Percentiles rank a stretch among this genome's conserved stretches.
Evolutionary conservation across 2,113 vertebrate genomes (phyloP).

Genomic region (Gracilinanus agilis): DNA sequence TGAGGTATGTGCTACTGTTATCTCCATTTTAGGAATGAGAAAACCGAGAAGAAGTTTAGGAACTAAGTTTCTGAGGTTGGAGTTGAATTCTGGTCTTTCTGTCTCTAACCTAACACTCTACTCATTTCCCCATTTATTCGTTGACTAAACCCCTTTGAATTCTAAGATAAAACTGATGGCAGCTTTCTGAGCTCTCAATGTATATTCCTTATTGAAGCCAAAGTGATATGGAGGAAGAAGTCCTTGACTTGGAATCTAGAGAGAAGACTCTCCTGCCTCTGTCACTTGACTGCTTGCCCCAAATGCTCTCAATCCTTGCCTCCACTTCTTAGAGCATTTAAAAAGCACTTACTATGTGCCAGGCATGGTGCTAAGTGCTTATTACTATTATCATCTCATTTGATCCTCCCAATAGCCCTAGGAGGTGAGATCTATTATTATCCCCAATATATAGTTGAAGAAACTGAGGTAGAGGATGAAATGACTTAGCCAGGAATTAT

Average conservation of each 20-base stretch:
- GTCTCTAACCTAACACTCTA: background rate
- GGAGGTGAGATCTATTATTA: background rate
- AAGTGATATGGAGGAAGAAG: background rate
- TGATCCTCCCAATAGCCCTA: background rate
- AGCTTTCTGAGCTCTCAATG: background rate
- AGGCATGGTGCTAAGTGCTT: background rate
- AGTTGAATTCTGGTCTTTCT: background rate
- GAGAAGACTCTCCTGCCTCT: background rate
- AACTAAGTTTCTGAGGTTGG: background rate
- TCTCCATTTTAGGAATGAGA: background rate
- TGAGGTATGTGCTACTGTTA: background rate
- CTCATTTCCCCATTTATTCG: background rate
- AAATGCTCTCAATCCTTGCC: background rate
- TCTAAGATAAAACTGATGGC: background rate
- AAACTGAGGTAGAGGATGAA: background rate
- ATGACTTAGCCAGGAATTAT: constrained; percentile 32
- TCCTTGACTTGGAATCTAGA: background rate
- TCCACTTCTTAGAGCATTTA: background rate
- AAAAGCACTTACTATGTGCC: background rate
- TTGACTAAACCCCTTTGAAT: background rate
- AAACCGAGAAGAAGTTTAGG: background rate
- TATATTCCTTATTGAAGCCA: background rate
- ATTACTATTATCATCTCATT: background rate
- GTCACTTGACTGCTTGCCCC: background rate
- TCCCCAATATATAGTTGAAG: background rate